Evolutionary conservation across 2,888 invertebrate genomes (phyloP), one percentile per base, ranked within the genome.

Genomic region (Synergus gifuensis): DNA sequence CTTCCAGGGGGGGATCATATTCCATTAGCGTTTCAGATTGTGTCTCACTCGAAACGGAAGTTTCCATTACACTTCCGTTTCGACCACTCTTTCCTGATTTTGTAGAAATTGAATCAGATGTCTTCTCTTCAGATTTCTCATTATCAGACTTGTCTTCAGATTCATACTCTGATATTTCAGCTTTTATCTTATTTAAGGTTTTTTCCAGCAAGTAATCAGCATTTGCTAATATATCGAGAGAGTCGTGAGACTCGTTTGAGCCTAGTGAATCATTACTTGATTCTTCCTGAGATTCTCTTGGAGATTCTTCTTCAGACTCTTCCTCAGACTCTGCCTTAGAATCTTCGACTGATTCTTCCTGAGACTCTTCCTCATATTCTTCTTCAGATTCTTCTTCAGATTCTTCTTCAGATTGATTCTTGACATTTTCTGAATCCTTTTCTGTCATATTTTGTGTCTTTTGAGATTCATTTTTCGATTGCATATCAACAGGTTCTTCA

Each of bases 171-270:
- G 92, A 91, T 82, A 92, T 86, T 76, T 91, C 89, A 0, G 90
- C 89, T 82, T 90, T 91, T 28, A 92, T 91, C 77, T 89, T 87
- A 62, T 88, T 88, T 58, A 92, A 81, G n/a, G 92, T 92, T 69
- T 90, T 88, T 69, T 90, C 89, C 22, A 92, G 64, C 82, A 90
- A 85, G 58, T 90, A 83, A 82, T 92, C 92, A 1, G 90, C 91
- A 36, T 88, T 89, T 4, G 90, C 89, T 8, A 90, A 69, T 0
- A 87, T 87, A 28, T 90, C 88, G 14, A 86, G 77, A 28, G 85
- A 87, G 77, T 85, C 83, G n/a, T 79, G 77, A 5, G 80, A 79
- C 1, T 77, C 78, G 3, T 83, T 76, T 66, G 79, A 79, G 12
- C 69, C 78, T 28, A n/a, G 28, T 62, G 66, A 77, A 44, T 44